Base-by-base conservation (phyloP, 2,113 vertebrate species). In the Zapornia atra region DNA sequence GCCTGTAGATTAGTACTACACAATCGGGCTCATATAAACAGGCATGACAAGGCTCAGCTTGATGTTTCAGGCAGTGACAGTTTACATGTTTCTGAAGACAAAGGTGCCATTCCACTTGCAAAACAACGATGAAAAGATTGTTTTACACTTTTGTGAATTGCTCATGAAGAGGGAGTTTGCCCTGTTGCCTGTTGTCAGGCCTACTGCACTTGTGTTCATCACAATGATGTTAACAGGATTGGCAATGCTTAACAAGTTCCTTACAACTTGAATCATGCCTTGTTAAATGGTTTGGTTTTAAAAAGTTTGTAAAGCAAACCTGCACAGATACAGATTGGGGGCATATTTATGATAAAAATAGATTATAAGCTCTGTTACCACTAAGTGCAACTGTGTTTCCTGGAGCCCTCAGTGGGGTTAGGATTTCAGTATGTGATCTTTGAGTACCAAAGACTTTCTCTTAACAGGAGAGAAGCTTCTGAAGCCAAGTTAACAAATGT, bases 1-100 rank as follows among this genome's bases (percentile, higher is more conserved):
- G 73, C 40, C 54, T 64, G 88, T 78, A 95, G 96, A 96, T 96
- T 96, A 97, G 89, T 29, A 25, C 54, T 50, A 90, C 90, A 93
- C 95, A 90, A 89, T 80, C 90, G 64, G 93, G 57, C 92, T 86
- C 36, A 5, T 66, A 93, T 34, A 72, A 91, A 86, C 1, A 0
- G 69, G 70, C 90, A 70, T 36, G 34, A 51, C 94, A 79, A 66
- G 88, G 81, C 90, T 60, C 95, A 95, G 90, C 83, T 42, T 82
- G 96, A 72, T 44, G 56, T 46, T 77, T 82, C 92, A 72, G 82
- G 46, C 96, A 48, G 50, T 84, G 95, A 93, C 95, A 97, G 82
- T 88, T 82, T 26, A 86, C 96, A 97, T 0, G 64, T 31, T 91
- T 73, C 88, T 53, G 75, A 68, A 94, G 86, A 96, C 94, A 97